Conservation (phyloP, 2,113 vertebrate species). For the Hucho hucho region DNA sequence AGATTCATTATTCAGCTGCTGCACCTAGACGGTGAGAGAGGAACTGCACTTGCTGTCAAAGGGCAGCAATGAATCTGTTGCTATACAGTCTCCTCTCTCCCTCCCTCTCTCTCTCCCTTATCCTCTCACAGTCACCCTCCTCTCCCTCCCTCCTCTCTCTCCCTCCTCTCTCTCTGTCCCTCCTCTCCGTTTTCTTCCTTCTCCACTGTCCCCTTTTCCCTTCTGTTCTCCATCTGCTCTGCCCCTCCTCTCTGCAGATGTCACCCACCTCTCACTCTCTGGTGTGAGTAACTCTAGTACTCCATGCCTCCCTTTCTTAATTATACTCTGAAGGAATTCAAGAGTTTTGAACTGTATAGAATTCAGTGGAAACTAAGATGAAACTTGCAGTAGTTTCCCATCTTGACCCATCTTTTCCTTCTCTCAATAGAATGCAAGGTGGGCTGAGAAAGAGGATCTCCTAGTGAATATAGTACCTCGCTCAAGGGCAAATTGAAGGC, state of each 20-base stretch:
- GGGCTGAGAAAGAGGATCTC: too few relatives aligned
- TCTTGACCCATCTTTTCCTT: too few relatives aligned
- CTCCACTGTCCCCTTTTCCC: constrained; percentile 7
- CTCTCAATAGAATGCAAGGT: too few relatives aligned
- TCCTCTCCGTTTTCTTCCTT: not conserved
- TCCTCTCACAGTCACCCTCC: too few relatives aligned
- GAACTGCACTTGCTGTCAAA: constrained; percentile 49
- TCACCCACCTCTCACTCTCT: constrained; percentile 7
- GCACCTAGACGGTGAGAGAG: constrained; percentile 22
- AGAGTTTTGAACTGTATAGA: too few relatives aligned
- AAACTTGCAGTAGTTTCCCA: too few relatives aligned
- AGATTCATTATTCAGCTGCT: constrained; percentile 50
- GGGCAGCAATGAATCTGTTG: constrained; percentile 46
- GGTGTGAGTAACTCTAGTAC: not conserved
- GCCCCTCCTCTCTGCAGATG: not conserved
- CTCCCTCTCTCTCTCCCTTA: too few relatives aligned
- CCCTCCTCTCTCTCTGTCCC: not conserved
- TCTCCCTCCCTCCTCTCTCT: not conserved
- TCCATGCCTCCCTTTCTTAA: too few relatives aligned
- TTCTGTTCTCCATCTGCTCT: not conserved
- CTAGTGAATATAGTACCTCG: not conserved
- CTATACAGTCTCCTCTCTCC: not conserved
- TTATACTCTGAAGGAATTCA: too few relatives aligned
- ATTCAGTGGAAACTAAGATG: too few relatives aligned
- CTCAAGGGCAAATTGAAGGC: constrained; percentile 33